These are phyloP conservation scores for Thaumetopoea pityocampa DNA, from an alignment of 1,140 invertebrate species.

Conservation along the genomic window DNA sequence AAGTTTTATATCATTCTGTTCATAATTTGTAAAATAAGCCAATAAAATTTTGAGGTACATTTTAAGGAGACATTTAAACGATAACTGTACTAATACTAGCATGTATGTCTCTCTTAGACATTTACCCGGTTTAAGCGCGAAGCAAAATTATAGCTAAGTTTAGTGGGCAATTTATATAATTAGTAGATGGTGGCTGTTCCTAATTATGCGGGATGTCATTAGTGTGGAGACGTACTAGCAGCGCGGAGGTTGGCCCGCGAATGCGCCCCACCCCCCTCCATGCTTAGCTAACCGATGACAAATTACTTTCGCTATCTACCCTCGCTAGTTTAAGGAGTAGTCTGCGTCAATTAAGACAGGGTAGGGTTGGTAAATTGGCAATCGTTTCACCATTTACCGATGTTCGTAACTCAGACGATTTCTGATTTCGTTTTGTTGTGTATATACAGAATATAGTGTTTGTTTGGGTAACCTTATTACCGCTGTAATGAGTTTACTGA, in stretches of 20 bases:
- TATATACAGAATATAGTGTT: conserved; percentile 17
- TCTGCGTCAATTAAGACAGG: conserved; percentile 67
- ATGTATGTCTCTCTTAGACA: conserved; percentile 11
- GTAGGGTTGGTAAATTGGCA: conserved; percentile 70
- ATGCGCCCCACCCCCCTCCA: conserved; percentile 18
- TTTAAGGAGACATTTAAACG: no score
- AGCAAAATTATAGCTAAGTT: conserved; percentile 60
- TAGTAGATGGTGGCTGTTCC: conserved; percentile 60
- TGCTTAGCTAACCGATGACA: conserved; percentile 71
- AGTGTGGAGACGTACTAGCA: conserved; percentile 50
- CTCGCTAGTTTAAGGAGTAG: conserved; percentile 59
- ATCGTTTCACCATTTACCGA: conserved; percentile 68
- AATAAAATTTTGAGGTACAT: no score
- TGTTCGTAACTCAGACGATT: conserved; percentile 54
- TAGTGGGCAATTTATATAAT: conserved; percentile 70
- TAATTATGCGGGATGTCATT: conserved; percentile 72
- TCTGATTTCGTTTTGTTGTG: conserved; percentile 48
- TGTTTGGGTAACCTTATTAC: conserved; percentile 16
- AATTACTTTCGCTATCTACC: conserved; percentile 62
- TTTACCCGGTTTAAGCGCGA: conserved; percentile 25
- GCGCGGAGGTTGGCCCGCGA: conserved; percentile 16
- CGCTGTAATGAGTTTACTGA: conserved; percentile 21
- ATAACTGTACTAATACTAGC: no score
- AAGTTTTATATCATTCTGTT: no score
- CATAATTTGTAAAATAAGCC: no score